These are phyloP conservation scores for Bufo gargarizans DNA, from an alignment of 2,113 vertebrate species.

Conservation along the genomic window DNA sequence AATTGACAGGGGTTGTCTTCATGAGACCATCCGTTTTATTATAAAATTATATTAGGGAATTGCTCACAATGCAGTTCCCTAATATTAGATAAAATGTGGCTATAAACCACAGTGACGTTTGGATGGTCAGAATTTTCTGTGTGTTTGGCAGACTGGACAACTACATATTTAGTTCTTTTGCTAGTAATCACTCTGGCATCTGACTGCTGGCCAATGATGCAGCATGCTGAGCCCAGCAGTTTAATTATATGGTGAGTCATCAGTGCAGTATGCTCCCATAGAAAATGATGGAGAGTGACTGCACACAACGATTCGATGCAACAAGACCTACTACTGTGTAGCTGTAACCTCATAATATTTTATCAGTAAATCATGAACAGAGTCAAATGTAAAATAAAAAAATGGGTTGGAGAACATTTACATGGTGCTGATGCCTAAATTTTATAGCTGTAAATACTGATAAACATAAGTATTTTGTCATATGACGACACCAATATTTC, in stretches of 20 bases:
- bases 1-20: neutral
- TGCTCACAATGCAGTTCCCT: neutral
- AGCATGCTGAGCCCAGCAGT: neutral
- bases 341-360: neutral
- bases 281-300: neutral
- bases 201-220: neutral
- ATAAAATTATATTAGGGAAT: neutral
- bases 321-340: neutral
- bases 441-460: neutral
- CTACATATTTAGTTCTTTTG: neutral
- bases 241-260: conserved; percentile 14
- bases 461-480: neutral
- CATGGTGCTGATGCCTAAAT: neutral
- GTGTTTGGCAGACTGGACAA: neutral
- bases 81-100: neutral
- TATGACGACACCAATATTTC: neutral
- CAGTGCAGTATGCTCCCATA: neutral
- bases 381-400: no score
- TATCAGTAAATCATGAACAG: no score
- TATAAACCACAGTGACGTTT: neutral
- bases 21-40: neutral
- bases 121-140: neutral
- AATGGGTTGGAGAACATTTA: no score
- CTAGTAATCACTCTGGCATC: conserved; percentile 4
- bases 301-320: neutral